These are phyloP conservation scores for Siphonodentalium dalli DNA, from an alignment of 2,888 invertebrate genomes.

Conservation along the genomic window DNA sequence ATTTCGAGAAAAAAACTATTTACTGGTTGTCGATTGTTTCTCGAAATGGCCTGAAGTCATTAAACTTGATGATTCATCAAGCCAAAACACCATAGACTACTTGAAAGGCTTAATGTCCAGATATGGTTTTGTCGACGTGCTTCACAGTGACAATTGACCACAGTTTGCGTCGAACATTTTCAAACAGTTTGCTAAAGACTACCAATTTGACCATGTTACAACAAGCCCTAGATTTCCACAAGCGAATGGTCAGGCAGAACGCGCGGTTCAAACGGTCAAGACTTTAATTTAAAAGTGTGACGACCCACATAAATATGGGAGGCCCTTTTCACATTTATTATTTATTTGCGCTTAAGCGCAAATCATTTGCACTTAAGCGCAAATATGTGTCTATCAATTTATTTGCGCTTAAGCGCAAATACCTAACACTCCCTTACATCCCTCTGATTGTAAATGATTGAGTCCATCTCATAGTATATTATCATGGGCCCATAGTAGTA, in stretches of 20 bases:
- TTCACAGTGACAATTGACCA: constrained; percentile 16
- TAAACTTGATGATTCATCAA: background rate
- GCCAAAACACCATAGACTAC: constrained; percentile 1
- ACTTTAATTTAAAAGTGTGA: constrained; percentile 7
- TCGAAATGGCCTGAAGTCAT: constrained; percentile 13
- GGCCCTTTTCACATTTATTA: too few species aligned
- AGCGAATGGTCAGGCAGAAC: constrained; percentile 17
- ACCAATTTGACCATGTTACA: constrained; percentile 8
- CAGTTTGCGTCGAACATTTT: constrained; percentile 3
- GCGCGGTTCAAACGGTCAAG: constrained; percentile 12
- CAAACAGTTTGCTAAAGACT: constrained; percentile 1
- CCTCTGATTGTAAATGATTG: too few species aligned
- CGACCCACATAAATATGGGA: constrained; percentile 12
- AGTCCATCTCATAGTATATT: too few species aligned
- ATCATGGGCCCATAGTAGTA: too few species aligned
- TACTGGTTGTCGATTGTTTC: constrained; percentile 8
- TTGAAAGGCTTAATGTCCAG: constrained; percentile 6
- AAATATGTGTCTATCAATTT: too few species aligned
- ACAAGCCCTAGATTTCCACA: constrained; percentile 9
- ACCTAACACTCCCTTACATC: too few species aligned
- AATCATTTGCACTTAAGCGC: too few species aligned
- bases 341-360: too few species aligned
- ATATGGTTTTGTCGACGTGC: constrained; percentile 1
- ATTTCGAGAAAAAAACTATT: background rate
- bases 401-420: too few species aligned